Evolutionary conservation across 2,113 vertebrate species (phyloP).

Genomic region (Monopterus albus): DNA sequence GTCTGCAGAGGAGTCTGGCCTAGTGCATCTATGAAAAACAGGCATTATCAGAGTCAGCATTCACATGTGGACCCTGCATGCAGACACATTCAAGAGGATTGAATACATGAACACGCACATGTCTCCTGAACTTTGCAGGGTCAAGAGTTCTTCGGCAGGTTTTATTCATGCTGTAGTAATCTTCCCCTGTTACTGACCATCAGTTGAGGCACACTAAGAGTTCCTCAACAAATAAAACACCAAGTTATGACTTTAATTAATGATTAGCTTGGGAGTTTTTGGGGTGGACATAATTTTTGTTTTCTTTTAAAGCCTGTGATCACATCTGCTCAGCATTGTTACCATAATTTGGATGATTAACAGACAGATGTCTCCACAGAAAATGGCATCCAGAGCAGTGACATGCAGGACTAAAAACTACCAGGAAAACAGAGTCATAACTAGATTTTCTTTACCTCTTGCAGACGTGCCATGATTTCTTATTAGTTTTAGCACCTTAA

Average conservation of each 20-base stretch:
- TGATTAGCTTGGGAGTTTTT: background rate
- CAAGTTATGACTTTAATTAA: background rate
- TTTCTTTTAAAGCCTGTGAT: background rate
- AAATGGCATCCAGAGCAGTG: too few species aligned
- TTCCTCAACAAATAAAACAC: background rate
- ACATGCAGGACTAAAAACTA: conserved; percentile 23
- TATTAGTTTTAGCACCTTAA: conserved; percentile 3
- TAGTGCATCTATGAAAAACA: conserved; percentile 49
- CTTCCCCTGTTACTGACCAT: background rate
- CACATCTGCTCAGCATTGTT: conserved; percentile 55
- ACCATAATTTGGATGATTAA: conserved; percentile 36
- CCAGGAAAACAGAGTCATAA: background rate
- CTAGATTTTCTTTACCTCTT: conserved; percentile 12
- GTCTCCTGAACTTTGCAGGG: background rate
- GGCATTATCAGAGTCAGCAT: conserved; percentile 5
- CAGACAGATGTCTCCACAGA: conserved; percentile 7
- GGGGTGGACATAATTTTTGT: background rate
- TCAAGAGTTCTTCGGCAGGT: background rate
- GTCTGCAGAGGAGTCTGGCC: conserved; percentile 33
- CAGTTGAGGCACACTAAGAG: background rate
- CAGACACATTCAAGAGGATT: background rate
- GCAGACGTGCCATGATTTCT: background rate
- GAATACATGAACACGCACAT: background rate
- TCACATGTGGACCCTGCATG: background rate
- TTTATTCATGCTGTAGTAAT: background rate